phyloP scores from a whole-genome alignment of 2,888 invertebrate species.

The Mongoloraphidia duomilia region DNA sequence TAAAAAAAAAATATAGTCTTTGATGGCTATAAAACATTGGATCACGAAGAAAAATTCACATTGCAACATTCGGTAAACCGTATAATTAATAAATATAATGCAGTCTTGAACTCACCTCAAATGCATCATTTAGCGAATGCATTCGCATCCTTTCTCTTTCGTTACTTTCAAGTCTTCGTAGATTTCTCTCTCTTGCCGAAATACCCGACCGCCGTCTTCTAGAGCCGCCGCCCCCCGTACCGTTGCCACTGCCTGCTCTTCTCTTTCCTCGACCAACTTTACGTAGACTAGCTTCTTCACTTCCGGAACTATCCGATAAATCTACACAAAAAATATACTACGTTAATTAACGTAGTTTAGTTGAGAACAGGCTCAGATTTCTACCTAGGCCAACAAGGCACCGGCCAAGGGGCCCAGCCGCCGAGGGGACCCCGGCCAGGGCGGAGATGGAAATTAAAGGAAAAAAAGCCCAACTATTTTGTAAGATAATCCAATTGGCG shows the following conservation, averaged over 20 bases:
- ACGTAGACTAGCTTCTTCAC: background rate
- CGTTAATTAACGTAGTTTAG: too few relatives aligned
- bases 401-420: too few relatives aligned
- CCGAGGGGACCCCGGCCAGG: too few relatives aligned
- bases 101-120: constrained; percentile 39
- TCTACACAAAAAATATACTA: background rate
- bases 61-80: background rate
- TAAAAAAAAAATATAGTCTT: too few relatives aligned
- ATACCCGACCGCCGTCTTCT: constrained; percentile 41
- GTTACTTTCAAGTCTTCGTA: constrained; percentile 61
- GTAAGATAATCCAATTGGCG: too few relatives aligned
- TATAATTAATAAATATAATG: constrained; percentile 2
- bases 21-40: too few relatives aligned
- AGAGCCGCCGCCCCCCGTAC: constrained; percentile 27
- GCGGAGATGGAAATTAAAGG: too few relatives aligned
- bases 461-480: too few relatives aligned
- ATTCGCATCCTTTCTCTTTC: constrained; percentile 66
- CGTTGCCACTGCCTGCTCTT: constrained; percentile 29
- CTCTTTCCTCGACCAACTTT: constrained; percentile 9
- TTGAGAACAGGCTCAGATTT: too few relatives aligned
- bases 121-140: constrained; percentile 68
- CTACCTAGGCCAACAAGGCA: too few relatives aligned
- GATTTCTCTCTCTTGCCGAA: constrained; percentile 53
- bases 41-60: background rate
- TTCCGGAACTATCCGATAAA: constrained; percentile 6